A percentile compares a stretch with the other conserved stretches of the same genome.
phyloP scores from a whole-genome alignment of 2,797 vertebrate genomes.

The Semotilus atromaculatus region DNA sequence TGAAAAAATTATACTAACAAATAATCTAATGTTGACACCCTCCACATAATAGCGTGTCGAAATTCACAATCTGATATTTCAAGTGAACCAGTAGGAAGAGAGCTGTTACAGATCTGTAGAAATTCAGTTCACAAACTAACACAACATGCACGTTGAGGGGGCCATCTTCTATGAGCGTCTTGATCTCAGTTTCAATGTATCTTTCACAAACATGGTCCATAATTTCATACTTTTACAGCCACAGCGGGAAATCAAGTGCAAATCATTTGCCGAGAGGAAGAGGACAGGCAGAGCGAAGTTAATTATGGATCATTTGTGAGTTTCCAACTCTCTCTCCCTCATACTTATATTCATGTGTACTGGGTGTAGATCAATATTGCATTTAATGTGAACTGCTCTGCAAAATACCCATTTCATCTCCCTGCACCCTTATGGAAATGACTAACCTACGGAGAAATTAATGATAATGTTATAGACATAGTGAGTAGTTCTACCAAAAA shows the following conservation, averaged over 20 bases:
- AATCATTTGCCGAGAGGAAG: slow-evolving; percentile 9
- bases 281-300: slow-evolving; percentile 30
- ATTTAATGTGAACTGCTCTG: not conserved
- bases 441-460: not conserved
- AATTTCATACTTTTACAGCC: not conserved
- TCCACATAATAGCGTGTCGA: slow-evolving; percentile 5
- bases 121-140: not conserved
- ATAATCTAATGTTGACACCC: slow-evolving; percentile 41
- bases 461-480: not conserved
- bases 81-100: not conserved
- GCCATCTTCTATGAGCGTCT: not conserved
- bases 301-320: slow-evolving; percentile 39
- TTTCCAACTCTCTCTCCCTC: slow-evolving; percentile 9
- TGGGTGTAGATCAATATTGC: slow-evolving; percentile 22
- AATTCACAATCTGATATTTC: slow-evolving; percentile 26
- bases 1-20: slow-evolving; percentile 42
- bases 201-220: slow-evolving; percentile 10
- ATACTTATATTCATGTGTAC: slow-evolving; percentile 15
- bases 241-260: slow-evolving; percentile 16
- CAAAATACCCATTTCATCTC: slow-evolving; percentile 9
- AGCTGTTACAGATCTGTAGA: slow-evolving; percentile 13
- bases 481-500: not conserved
- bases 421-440: not conserved
- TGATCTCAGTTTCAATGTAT: not conserved
- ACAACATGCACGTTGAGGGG: not conserved